Evolutionary conservation across 1,140 invertebrate genomes (phyloP), one percentile per base, ranked within the genome.

Genomic region (Drosophila lacertosa): DNA sequence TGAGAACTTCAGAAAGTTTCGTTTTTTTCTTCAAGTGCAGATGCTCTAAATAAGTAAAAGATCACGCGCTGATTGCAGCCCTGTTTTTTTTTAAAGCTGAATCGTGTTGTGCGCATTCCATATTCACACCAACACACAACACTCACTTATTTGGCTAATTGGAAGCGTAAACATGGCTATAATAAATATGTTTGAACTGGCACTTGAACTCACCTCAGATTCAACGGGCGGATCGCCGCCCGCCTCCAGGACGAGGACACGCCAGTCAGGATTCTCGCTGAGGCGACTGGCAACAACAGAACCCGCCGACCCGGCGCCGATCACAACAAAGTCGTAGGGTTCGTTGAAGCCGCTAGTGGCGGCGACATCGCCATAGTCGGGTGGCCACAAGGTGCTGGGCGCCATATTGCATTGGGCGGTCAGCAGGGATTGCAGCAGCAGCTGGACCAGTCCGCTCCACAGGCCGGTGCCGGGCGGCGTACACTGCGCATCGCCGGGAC

Each of bases 231-330:
- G 92, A 78, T 93, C 89, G 1, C 91, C 92, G n/a, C 94, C 94
- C 4, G 94, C 94, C 88, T 95, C 94, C 16, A 95, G 69, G 5
- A 95, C 83, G n/a, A 95, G 75, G 2, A 95, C 92, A 11, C 91
- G 92, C 79, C 92, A 92, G 4, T 91, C 48, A n/a, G 92, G 90
- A 74, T 93, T 90, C 67, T 93, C 93, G 13, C 92, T 92, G 2
- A 95, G 83, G 18, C 93, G 91, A 55, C 92, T 92, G 11, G 94
- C 94, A 4, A 95, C 72, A 16, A 94, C 91, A 9, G 93, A 93
- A 0, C 93, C 93, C 1, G 95, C 95, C 0, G 94, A 94, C 6
- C 96, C 95, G 4, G 94, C 95, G 2, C 95, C 96, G 22, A 92
- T 82, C 2, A 92, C 79, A 40, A 92, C 90, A 64, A 92, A 92